Base-by-base conservation (phyloP, 2,113 vertebrate genomes). In the Gambusia holbrooki region DNA sequence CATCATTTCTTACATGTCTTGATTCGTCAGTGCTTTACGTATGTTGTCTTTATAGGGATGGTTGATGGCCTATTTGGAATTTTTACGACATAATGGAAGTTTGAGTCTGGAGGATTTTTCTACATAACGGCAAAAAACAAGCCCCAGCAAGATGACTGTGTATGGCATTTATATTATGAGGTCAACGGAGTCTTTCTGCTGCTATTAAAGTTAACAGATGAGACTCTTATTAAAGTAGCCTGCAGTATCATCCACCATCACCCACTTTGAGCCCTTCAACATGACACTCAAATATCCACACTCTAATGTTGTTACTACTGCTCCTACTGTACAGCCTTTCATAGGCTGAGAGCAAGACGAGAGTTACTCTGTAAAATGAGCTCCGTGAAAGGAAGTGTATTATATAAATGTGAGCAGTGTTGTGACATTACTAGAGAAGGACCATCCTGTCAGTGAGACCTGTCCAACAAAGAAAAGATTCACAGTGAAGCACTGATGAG, bases 401-500 rank as follows among this genome's bases (percentile, higher is more conserved):
- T 81, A 86, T 82, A 88, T 81, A 79, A 87, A 87, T 82, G 81
- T 88, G 84, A 84, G 81, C 71, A 64, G 83, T 82, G 82, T 87
- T 89, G 83, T 83, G 89, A 87, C 88, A 89, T 88, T 84, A 89
- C 82, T 82, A 76, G 82, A 86, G 77, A 82, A 83, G 71, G 85
- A 79, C 85, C 80, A 86, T 76, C 82, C 80, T 88, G 87, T 91
- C 84, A 89, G 80, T 1, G 82, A 90, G 85, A 87, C 73, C 86
- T 74, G 62, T 83, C 87, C 89, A 82, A 89, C 80, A 87, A 83
- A 87, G 83, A 90, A 87, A 72, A 82, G 85, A 90, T 86, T 87
- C 85, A 84, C 71, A 42, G 87, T 74, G 78, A 90, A 85, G 85
- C 86, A 85, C 83, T 91, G 90, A 91, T 87, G 87, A 84, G 83